Evolutionary conservation across 2,797 vertebrate species (phyloP).

Genomic region (Orestias chungarensis): DNA sequence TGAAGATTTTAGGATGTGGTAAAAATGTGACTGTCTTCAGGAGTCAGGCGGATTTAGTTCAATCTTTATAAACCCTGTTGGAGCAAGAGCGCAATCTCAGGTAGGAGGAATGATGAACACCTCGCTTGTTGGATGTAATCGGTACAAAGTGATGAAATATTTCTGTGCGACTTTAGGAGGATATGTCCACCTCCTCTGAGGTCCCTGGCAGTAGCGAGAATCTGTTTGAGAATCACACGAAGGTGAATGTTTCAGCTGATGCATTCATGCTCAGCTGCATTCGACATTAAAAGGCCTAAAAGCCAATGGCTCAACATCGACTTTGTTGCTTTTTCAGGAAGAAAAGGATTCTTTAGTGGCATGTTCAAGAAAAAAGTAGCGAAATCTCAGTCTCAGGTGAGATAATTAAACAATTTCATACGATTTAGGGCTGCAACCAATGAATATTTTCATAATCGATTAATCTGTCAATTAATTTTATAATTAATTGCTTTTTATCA

Average conservation of each 20-base stretch:
- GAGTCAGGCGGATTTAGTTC: constrained; percentile 44
- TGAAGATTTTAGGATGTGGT: background rate
- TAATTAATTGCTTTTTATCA: no score
- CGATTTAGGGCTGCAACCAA: background rate
- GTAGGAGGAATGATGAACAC: constrained; percentile 16
- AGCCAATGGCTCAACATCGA: background rate
- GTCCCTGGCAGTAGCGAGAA: constrained; percentile 54
- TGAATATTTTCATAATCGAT: no score
- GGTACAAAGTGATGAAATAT: rapidly evolving
- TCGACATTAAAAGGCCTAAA: background rate
- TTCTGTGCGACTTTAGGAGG: constrained; percentile 33
- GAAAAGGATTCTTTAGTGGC: constrained; percentile 59
- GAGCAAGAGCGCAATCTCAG: constrained; percentile 42
- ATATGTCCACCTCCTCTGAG: constrained; percentile 31
- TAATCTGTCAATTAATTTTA: no score
- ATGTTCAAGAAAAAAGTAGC: constrained; percentile 62
- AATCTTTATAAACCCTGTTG: constrained; percentile 51
- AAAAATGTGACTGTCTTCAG: constrained; percentile 15
- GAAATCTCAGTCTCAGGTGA: constrained; percentile 59
- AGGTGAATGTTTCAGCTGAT: constrained; percentile 46
- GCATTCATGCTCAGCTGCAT: background rate
- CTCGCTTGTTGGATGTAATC: background rate
- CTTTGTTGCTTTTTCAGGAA: constrained; percentile 40
- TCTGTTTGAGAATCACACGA: constrained; percentile 31
- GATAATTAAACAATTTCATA: background rate